Evolutionary conservation across 1,140 invertebrate species (phyloP), one percentile per base, ranked within the genome.

Genomic region (Cydia splendana): DNA sequence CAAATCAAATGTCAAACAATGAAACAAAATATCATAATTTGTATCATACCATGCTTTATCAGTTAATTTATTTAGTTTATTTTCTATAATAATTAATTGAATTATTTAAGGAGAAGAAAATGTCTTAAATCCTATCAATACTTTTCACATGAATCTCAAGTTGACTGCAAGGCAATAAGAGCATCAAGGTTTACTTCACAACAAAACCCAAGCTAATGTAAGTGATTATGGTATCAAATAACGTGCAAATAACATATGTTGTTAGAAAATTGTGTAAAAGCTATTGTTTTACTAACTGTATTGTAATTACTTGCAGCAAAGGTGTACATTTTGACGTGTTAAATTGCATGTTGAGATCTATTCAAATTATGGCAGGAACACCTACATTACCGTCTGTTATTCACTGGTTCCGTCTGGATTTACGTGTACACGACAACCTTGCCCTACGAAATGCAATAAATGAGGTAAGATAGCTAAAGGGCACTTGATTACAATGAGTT

Each of bases 401-500:
- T 9, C 95, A 95, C 84, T 97, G 96, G 96, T 96, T 96, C 87
- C 94, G 96, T 12, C 95, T 96, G 85, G 96, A 96, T 76, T 93
- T 96, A 48, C 93, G 96, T 77, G 88, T 96, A 30, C 96, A 97
- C 84, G 96, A 97, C 84, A 96, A 96, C 86, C 95, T 96, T 18
- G 95, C 95, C 9, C 87, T 96, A 53, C 80, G 93, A 1, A 94
- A 95, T 77, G 95, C 95, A 38, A 94, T 95, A 30, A 91, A 94
- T 67, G 91, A 93, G 78, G 94, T 94, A 76, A 85, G 84, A 75
- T 75, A 76, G 65, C 34, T 53, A n/a, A 77, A 24, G 2, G 15
- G 2, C 7, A 62, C 10, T 12, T 24, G 0, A 12, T 24, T 7
- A 62, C 15, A 62, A 10, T 5, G 6, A 62, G 12, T 45, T 15